A percentile compares a stretch with the other conserved stretches of the same genome.
Evolutionary conservation across 2,888 invertebrate genomes (phyloP).

Genomic region (Pollenia labialis): DNA sequence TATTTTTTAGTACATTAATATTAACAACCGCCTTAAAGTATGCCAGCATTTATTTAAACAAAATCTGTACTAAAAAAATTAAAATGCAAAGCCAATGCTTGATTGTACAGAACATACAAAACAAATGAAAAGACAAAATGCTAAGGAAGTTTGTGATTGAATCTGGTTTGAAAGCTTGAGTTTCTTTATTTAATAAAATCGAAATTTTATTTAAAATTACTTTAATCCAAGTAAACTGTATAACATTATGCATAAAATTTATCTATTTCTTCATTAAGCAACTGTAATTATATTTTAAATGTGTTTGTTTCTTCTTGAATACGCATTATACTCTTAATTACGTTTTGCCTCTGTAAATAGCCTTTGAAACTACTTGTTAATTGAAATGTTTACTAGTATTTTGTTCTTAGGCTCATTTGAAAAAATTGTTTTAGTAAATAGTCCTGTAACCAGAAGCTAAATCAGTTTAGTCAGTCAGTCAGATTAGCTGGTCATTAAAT

Average conservation of each 20-base stretch:
- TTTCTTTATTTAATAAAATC: too few relatives aligned
- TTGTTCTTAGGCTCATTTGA: not conserved
- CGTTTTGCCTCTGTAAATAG: not conserved
- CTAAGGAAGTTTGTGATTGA: too few relatives aligned
- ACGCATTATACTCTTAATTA: not conserved
- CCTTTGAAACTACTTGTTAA: constrained; percentile 1
- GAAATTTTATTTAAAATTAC: too few relatives aligned
- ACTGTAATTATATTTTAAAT: not conserved
- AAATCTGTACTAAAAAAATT: not conserved
- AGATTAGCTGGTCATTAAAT: constrained; percentile 5
- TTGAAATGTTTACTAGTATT: not conserved
- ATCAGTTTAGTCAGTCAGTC: not conserved
- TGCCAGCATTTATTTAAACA: not conserved
- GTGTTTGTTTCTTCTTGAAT: constrained; percentile 4
- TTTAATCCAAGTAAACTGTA: too few relatives aligned
- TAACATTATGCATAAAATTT: not conserved
- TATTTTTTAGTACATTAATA: not conserved
- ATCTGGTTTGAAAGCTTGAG: too few relatives aligned
- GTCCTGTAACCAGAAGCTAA: not conserved
- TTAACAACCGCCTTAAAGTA: constrained; percentile 40
- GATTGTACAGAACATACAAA: not conserved
- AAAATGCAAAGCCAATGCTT: not conserved
- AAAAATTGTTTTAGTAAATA: constrained; percentile 7
- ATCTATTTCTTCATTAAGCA: not conserved
- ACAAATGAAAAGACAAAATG: not conserved